Conservation (phyloP, 1,140 invertebrate species). For the Bombus turneri region DNA sequence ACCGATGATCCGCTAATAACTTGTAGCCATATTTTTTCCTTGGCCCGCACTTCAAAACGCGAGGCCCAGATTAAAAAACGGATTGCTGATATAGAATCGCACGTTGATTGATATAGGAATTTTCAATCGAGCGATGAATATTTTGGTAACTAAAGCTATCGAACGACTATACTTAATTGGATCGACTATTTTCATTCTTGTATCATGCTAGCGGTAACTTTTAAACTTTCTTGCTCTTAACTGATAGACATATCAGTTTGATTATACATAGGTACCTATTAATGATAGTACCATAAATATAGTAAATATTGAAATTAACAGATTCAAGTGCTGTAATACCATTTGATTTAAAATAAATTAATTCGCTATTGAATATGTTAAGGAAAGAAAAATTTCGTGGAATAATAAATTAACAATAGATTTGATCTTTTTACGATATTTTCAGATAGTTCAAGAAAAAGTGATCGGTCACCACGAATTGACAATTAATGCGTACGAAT, state of each 20-base stretch:
- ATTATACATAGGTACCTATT: not conserved
- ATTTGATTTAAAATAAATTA: no score
- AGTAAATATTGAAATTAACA: not conserved
- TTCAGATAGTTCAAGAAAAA: not conserved
- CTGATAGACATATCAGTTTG: not conserved
- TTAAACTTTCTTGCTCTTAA: not conserved
- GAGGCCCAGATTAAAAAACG: not conserved
- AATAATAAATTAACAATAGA: not conserved
- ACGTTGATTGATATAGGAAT: not conserved
- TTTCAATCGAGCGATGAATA: not conserved
- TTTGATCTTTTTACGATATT: not conserved
- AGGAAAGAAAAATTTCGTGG: not conserved
- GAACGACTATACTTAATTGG: no score
- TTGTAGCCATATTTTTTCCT: constrained; percentile 26
- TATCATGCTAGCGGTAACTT: not conserved
- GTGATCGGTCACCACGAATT: not conserved
- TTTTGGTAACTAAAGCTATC: not conserved
- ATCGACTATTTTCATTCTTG: not conserved
- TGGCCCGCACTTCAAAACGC: no score
- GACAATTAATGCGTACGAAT: constrained; percentile 23
- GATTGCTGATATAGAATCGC: not conserved
- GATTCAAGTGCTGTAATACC: not conserved
- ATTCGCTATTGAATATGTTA: not conserved
- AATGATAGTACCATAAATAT: not conserved
- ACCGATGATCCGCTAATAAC: constrained; percentile 43